Percentiles rank a stretch among this genome's conserved stretches.
These are phyloP conservation scores for Drosophila novamexicana DNA, from an alignment of 1,140 invertebrate genomes.

Conservation along the genomic window DNA sequence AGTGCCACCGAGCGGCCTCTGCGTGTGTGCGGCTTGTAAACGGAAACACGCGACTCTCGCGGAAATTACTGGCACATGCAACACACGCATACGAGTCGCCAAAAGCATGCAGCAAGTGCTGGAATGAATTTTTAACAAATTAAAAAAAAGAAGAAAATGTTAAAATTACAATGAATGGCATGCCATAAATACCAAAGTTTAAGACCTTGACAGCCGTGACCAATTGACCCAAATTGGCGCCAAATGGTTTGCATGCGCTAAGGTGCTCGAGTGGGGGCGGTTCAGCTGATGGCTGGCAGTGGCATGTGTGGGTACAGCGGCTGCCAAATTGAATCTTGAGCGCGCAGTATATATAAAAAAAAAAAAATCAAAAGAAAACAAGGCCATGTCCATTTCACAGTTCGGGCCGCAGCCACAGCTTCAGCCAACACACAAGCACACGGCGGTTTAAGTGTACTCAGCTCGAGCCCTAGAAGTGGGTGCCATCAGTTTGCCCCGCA, in stretches of 20 bases:
- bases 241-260: constrained; percentile 62
- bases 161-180: constrained; percentile 72
- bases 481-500: not conserved
- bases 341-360: constrained; percentile 40
- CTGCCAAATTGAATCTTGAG: constrained; percentile 76
- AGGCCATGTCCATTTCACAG: constrained; percentile 42
- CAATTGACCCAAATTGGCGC: constrained; percentile 72
- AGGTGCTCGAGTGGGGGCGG: constrained; percentile 40
- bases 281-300: not conserved
- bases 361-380: constrained; percentile 11
- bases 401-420: constrained; percentile 14
- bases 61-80: constrained; percentile 79
- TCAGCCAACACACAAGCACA: not conserved
- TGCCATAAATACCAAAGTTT: constrained; percentile 76
- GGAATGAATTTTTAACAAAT: constrained; percentile 66
- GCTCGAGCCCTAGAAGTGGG: not conserved
- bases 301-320: constrained; percentile 16
- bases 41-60: constrained; percentile 75
- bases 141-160: constrained; percentile 49
- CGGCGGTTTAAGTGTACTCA: not conserved
- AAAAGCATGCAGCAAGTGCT: constrained; percentile 31
- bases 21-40: constrained; percentile 51
- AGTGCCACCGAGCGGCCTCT: constrained; percentile 51
- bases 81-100: constrained; percentile 51
- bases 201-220: constrained; percentile 79